These are phyloP conservation scores for Tipula vernalis DNA, from an alignment of 2,888 invertebrate genomes.

Conservation along the genomic window DNA sequence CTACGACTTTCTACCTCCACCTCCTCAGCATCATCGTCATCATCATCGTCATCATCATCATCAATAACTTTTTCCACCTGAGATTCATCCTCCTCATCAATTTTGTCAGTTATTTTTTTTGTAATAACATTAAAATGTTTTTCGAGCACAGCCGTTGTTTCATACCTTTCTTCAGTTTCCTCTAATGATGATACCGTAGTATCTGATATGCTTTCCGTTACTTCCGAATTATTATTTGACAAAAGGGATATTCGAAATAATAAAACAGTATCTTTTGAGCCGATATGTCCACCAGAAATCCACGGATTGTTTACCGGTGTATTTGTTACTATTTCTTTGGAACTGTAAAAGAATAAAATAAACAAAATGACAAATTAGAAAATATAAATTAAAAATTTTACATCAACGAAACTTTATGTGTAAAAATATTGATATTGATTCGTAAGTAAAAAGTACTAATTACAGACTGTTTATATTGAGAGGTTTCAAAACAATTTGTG, in stretches of 20 bases:
- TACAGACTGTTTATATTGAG: no score
- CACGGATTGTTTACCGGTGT: slow-evolving; percentile 28
- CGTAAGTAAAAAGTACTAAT: no score
- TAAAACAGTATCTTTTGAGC: slow-evolving; percentile 50
- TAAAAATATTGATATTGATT: no score
- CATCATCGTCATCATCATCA: neutral
- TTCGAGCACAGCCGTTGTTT: neutral
- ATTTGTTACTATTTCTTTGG: slow-evolving; percentile 15
- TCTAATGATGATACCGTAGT: neutral
- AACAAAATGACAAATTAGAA: neutral
- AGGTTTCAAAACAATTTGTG: no score
- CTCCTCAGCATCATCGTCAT: neutral
- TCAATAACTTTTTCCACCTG: neutral
- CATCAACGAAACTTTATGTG: no score
- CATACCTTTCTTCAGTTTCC: neutral
- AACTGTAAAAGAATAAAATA: neutral
- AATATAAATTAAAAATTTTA: no score
- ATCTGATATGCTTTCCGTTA: neutral
- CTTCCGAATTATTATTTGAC: slow-evolving; percentile 19
- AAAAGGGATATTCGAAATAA: slow-evolving; percentile 50
- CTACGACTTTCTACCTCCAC: neutral
- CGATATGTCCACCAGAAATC: slow-evolving; percentile 46
- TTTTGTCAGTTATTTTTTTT: neutral
- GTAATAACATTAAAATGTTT: neutral
- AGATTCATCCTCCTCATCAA: neutral